Base-by-base conservation (phyloP, 2,888 invertebrate genomes). In the Stegana nigrithorax region DNA sequence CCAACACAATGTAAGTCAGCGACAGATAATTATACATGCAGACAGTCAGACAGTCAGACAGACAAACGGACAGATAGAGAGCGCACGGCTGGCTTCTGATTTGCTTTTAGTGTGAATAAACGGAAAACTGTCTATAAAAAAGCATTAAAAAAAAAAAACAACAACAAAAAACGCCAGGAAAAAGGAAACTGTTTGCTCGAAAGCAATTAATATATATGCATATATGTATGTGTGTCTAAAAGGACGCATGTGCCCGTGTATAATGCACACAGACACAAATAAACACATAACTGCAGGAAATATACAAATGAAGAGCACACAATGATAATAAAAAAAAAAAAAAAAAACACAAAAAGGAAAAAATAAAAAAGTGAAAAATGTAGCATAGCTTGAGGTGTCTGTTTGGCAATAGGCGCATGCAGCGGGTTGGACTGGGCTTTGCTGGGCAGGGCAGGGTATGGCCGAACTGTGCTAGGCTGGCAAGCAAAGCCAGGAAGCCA, bases 261-360 rank as follows among this genome's bases (percentile, higher is more conserved):
- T 32, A 27, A 36, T n/a, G 12, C 36, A 36, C 10, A 7, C 36
- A 36, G n/a, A 36, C n/a, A 36, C 10, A 3, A 10, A 36, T 4
- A 36, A 1, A 36, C 36, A 32, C 1, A 32, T 3, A 32, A 2
- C 32, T 1, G 3, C 36, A 36, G 36, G n/a, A 29, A 26, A 5
- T 14, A 25, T 8, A 50, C n/a, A 59, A 44, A 8, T 47, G 23
- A 4, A 44, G 39, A 23, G n/a, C n/a, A n/a, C n/a, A n/a, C n/a
- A n/a, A n/a, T n/a, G n/a, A n/a, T 25, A 44, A 26, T 12, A 23
- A 23, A 62, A 62, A 66, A 58, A 62, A 19, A 57, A 57, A 6
- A 57, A 2, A 23, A 58, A 44, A 58, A 45, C 10, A 1, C 17
- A 23, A 14, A 14, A 1, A 44, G 25, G 23, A 26, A 56, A 65